phyloP scores from a whole-genome alignment of 2,888 invertebrate genomes.

The Lypha dubia region DNA sequence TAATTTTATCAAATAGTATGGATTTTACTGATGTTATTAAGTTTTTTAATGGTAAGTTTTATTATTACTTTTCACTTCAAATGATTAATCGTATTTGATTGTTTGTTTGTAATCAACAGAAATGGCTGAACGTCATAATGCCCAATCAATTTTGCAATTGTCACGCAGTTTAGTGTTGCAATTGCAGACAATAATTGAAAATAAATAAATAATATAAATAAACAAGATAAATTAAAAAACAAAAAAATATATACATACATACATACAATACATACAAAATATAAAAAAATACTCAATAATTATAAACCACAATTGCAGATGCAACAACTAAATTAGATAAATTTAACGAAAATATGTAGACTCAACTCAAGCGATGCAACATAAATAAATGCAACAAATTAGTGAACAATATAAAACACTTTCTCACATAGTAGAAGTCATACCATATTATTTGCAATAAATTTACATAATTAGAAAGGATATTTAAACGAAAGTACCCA shows the following conservation, averaged over 20 bases:
- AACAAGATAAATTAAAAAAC: not conserved
- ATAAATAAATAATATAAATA: conserved; percentile 90
- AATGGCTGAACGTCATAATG: conserved; percentile 98
- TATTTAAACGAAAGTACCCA: conserved; percentile 12
- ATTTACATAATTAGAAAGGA: not conserved
- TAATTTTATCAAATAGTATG: conserved; percentile 97
- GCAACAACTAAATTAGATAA: conserved; percentile 43
- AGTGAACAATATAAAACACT: conserved; percentile 15
- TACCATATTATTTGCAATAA: conserved; percentile 35
- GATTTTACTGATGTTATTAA: conserved; percentile 99
- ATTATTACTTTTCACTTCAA: not conserved
- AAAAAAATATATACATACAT: conserved; percentile 26
- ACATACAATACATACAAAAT: too few relatives aligned
- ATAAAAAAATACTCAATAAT: conserved; percentile 57
- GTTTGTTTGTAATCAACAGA: conserved; percentile 86
- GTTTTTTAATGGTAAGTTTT: conserved; percentile 93
- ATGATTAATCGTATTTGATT: not conserved
- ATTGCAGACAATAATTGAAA: conserved; percentile 95
- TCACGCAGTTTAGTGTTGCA: conserved; percentile 94
- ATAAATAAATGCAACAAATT: conserved; percentile 13
- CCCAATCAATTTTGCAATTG: conserved; percentile 90
- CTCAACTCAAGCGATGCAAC: not conserved
- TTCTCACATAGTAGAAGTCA: conserved; percentile 44
- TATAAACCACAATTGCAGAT: conserved; percentile 52
- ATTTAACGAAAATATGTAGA: conserved; percentile 19